Conservation (phyloP, 2,113 vertebrate genomes). For the Ochotona curzoniae region DNA sequence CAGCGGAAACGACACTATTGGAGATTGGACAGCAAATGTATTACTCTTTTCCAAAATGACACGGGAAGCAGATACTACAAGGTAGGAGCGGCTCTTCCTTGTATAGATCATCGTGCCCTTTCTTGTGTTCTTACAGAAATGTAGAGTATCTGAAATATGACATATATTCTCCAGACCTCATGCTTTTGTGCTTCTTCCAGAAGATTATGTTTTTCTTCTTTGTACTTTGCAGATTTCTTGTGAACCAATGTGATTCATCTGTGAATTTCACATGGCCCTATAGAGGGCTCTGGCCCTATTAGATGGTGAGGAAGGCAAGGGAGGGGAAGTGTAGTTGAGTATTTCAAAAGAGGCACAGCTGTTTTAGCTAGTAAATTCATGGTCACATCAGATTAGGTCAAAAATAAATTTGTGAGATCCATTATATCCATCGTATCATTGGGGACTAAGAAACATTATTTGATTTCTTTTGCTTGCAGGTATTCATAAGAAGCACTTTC, state of each 20-base stretch:
- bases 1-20: constrained; percentile 98
- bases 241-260: background rate
- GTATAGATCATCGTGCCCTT: background rate
- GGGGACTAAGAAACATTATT: background rate
- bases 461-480: background rate
- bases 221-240: background rate
- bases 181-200: background rate
- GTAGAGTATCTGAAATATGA: background rate
- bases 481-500: background rate
- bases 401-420: background rate
- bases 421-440: background rate
- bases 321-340: background rate
- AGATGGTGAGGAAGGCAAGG: background rate
- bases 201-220: background rate
- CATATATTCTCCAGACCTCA: background rate
- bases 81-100: constrained; percentile 84
- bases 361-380: background rate
- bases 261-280: background rate
- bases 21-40: constrained; percentile 98
- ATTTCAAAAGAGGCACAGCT: background rate
- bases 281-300: background rate
- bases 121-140: background rate
- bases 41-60: constrained; percentile 97
- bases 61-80: constrained; percentile 98
- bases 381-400: background rate